A percentile compares a stretch with the other conserved stretches of the same genome.
Evolutionary conservation across 2,113 vertebrate genomes (phyloP).

Genomic region (Alectura lathami): DNA sequence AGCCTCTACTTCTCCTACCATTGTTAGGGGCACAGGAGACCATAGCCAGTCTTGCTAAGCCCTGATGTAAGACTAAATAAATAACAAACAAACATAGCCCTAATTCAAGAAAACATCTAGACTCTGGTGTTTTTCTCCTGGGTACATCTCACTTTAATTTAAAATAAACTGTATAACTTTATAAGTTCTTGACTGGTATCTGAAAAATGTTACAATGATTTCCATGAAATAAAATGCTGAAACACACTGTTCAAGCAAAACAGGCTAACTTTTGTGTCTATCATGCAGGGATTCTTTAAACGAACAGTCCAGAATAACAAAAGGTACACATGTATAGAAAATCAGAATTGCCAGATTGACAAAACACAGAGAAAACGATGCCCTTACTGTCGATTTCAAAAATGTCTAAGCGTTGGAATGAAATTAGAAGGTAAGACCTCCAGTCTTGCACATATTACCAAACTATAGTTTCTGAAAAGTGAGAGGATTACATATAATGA

Average conservation of each 20-base stretch:
- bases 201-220: constrained; percentile 8
- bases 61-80: constrained; percentile 9
- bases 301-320: constrained; percentile 99
- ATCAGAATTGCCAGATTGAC: constrained; percentile 99
- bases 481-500: neutral
- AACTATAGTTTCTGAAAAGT: neutral
- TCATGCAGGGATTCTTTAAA: constrained; percentile 97
- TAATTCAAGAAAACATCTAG: neutral
- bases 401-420: constrained; percentile 98
- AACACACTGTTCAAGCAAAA: neutral
- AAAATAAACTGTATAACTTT: constrained; percentile 21
- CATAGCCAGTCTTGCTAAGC: neutral
- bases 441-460: neutral
- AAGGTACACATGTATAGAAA: constrained; percentile 99
- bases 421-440: constrained; percentile 93
- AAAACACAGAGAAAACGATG: constrained; percentile 98
- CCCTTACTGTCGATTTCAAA: constrained; percentile 98
- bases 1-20: neutral
- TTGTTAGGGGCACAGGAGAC: neutral
- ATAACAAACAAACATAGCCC: neutral
- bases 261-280: constrained; percentile 60
- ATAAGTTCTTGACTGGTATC: neutral
- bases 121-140: neutral
- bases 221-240: constrained; percentile 38
- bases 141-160: constrained; percentile 18